Conservation (phyloP, 2,113 vertebrate genomes). For the Lanius ludovicianus region DNA sequence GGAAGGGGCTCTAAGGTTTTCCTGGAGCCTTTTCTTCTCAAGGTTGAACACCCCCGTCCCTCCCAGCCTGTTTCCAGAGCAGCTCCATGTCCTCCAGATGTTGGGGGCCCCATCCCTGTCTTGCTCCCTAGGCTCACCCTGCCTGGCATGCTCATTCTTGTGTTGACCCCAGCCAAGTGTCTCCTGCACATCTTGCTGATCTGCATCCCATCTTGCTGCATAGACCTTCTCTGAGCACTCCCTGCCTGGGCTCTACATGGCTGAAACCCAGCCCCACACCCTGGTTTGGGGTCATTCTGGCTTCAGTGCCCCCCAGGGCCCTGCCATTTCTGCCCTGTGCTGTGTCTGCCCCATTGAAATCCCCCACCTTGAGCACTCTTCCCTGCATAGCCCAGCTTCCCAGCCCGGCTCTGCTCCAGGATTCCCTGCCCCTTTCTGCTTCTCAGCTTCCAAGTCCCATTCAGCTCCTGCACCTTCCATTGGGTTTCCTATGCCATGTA, state of each 20-base stretch:
- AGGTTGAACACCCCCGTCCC: neutral
- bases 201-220: neutral
- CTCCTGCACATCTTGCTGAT: neutral
- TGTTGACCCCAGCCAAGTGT: neutral
- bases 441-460: neutral
- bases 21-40: neutral
- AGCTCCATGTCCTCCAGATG: neutral
- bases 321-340: neutral
- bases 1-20: neutral
- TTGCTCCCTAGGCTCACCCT: neutral
- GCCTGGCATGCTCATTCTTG: rapidly evolving
- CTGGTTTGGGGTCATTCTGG: neutral
- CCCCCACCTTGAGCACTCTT: no score
- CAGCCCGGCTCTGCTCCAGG: neutral
- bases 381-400: neutral
- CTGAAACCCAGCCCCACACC: neutral
- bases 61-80: neutral
- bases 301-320: neutral
- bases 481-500: neutral
- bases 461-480: neutral
- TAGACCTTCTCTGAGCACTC: neutral
- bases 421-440: neutral
- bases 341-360: neutral
- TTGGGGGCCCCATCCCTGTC: neutral
- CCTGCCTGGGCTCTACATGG: neutral